Evolutionary conservation across 2,113 vertebrate genomes (phyloP), one percentile per base, ranked within the genome.

Genomic region (Phasianus colchicus): DNA sequence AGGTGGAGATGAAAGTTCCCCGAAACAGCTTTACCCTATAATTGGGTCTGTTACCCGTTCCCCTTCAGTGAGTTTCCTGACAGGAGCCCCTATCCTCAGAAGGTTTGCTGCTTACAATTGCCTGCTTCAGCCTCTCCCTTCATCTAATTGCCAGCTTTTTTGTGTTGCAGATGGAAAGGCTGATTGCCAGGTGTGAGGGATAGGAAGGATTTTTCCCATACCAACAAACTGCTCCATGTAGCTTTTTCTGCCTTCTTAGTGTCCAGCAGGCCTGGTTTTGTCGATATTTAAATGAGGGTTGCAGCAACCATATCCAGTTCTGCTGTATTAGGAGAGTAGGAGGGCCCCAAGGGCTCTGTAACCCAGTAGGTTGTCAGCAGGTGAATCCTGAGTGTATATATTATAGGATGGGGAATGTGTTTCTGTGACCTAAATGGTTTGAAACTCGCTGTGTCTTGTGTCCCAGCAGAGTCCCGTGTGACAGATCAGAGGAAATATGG

Each of bases 51-150:
- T 65, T 93, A 83, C 88, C 80, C 69, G 95, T 96, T 96, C 83
- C 69, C 43, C 86, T 93, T 90, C 95, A 95, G 83, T 88, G 92
- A 83, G 32, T 94, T 96, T 93, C 76, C 90, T 92, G 93, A 94
- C 90, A 94, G 83, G 42, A 95, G 42, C 69, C 76, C 38, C 92
- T 91, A 40, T 95, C 65, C 92, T 90, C 93, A 45, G 64, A 96
- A 86, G 93, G 83, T 81, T 92, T 94, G 36, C 63, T 83, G 85
- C 92, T 85, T 83, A 77, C 85, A 91, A 27, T 93, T 80, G 64
- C 93, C 65, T 80, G 42, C 57, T 83, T 86, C 92, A 83, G 57
- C 76, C 60, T 86, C 90, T 90, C 76, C 79, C 82, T 67, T 42
- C 48, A 36, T 75, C 73, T 96, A 95, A 93, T 95, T 92, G 82